phyloP scores from a whole-genome alignment of 2,888 invertebrate genomes.

The Andrena flavipes region DNA sequence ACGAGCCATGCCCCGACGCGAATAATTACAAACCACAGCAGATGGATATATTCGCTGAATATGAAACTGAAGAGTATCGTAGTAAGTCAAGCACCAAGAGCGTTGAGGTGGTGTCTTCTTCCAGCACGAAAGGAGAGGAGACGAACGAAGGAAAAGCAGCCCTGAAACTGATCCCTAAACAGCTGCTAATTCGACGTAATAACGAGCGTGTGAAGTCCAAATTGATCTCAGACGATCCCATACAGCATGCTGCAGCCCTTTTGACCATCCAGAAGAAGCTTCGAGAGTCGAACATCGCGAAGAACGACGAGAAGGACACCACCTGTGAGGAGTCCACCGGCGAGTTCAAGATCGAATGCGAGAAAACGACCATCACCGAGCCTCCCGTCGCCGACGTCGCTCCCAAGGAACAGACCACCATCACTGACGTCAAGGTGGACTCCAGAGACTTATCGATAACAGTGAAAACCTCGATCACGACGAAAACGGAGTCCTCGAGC shows the following conservation, averaged over 20 bases:
- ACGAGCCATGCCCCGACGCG: slow-evolving; percentile 32
- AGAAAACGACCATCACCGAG: background rate
- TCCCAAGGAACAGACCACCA: slow-evolving; percentile 8
- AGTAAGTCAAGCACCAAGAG: slow-evolving; percentile 29
- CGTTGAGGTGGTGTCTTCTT: slow-evolving; percentile 4
- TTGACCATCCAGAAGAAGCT: slow-evolving; percentile 68
- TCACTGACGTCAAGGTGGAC: slow-evolving; percentile 41
- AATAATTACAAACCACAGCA: slow-evolving; percentile 60
- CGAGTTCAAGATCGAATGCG: slow-evolving; percentile 48
- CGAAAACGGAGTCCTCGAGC: slow-evolving; percentile 37
- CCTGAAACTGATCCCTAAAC: slow-evolving; percentile 79
- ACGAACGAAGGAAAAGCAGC: slow-evolving; percentile 55
- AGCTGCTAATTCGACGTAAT: slow-evolving; percentile 73
- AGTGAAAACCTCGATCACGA: slow-evolving; percentile 34
- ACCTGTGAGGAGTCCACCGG: slow-evolving; percentile 14
- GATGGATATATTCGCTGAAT: slow-evolving; percentile 77
- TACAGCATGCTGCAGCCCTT: slow-evolving; percentile 61
- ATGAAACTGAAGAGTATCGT: slow-evolving; percentile 54
- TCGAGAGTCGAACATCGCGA: slow-evolving; percentile 45
- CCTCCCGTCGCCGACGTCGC: background rate
- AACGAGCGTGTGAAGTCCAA: slow-evolving; percentile 62
- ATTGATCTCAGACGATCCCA: slow-evolving; percentile 56
- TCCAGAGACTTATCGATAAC: slow-evolving; percentile 44
- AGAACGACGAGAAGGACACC: slow-evolving; percentile 21
- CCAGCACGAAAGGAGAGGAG: slow-evolving; percentile 60